Conservation (phyloP, 2,113 vertebrate genomes). For the Tinamus guttatus region DNA sequence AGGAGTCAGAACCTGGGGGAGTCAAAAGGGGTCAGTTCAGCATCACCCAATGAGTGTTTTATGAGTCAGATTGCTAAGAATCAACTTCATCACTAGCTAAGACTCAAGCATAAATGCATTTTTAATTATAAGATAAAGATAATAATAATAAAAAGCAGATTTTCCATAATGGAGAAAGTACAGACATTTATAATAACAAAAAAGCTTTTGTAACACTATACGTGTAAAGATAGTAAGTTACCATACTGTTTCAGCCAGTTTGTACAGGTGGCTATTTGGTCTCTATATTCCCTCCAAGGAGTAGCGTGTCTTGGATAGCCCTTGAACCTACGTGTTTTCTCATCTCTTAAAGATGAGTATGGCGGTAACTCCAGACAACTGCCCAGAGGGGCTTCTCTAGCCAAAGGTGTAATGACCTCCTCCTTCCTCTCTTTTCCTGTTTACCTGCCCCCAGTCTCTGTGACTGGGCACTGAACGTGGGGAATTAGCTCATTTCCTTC, state of each 20-base stretch:
- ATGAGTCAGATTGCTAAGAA: not conserved
- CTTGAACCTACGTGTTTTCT: not conserved
- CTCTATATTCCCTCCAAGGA: accelerated
- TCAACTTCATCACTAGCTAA: not conserved
- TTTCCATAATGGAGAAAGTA: not conserved
- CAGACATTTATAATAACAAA: not conserved
- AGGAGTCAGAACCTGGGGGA: not conserved
- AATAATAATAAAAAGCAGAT: not conserved
- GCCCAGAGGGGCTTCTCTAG: not conserved
- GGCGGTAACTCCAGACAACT: not conserved
- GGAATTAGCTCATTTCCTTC: conserved; percentile 73
- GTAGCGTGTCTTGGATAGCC: not conserved
- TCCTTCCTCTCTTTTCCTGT: conserved; percentile 67
- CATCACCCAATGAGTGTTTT: accelerated
- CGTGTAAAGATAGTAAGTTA: not conserved
- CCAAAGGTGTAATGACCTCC: conserved; percentile 68
- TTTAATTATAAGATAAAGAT: not conserved
- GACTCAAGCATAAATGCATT: not conserved
- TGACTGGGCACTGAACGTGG: conserved; percentile 42
- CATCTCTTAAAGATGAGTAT: not conserved
- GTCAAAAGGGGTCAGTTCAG: not conserved
- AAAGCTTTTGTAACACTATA: not conserved
- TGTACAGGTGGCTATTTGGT: not conserved
- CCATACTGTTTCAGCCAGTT: not conserved
- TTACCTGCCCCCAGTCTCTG: conserved; percentile 53